A percentile compares a stretch with the other conserved stretches of the same genome.
These are phyloP conservation scores for Huso huso DNA, from an alignment of 2,797 vertebrate genomes.

Conservation along the genomic window DNA sequence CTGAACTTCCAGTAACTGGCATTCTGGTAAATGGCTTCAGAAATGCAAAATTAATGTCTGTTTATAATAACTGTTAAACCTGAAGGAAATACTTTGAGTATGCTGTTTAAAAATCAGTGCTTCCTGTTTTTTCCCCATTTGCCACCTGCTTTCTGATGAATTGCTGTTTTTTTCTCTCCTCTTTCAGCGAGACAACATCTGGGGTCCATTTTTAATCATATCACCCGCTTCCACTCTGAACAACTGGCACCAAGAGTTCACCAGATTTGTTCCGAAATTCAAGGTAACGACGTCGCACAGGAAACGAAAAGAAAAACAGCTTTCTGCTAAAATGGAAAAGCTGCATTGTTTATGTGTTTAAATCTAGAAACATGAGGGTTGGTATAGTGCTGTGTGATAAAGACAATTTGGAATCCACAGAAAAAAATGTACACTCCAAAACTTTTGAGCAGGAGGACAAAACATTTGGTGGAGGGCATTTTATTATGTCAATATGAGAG, in stretches of 20 bases:
- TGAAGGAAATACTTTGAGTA: not conserved
- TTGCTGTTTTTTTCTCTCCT: constrained; percentile 22
- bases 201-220: constrained; percentile 96
- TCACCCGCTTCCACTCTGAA: constrained; percentile 93
- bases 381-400: too few species aligned
- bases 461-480: too few species aligned
- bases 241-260: constrained; percentile 99
- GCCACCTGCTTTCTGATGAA: constrained; percentile 5
- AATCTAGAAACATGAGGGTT: too few species aligned
- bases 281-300: constrained; percentile 70
- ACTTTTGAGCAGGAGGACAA: too few species aligned
- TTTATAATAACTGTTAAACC: not conserved
- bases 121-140: not conserved
- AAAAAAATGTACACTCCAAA: too few species aligned
- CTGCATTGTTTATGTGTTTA: not conserved
- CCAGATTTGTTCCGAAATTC: constrained; percentile 94
- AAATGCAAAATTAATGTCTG: too few species aligned
- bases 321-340: not conserved
- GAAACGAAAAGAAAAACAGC: not conserved
- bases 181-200: constrained; percentile 92
- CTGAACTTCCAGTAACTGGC: not conserved
- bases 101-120: not conserved
- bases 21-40: too few species aligned
- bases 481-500: too few species aligned
- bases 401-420: too few species aligned